Conservation (phyloP, 2,888 invertebrate genomes). For the Tortricodes alternella region DNA sequence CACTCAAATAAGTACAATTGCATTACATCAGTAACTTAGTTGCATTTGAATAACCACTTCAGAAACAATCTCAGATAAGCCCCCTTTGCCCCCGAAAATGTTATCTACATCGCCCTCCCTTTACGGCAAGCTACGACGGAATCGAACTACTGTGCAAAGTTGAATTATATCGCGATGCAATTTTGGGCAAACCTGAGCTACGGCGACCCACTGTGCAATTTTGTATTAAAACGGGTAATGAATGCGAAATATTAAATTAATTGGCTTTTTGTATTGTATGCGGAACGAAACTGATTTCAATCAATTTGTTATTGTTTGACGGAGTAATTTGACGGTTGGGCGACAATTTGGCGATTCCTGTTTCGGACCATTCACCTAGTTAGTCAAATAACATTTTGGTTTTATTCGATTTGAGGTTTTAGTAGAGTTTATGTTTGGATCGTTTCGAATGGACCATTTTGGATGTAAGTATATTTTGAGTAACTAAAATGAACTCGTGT, state of each 20-base stretch:
- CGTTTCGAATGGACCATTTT: not conserved
- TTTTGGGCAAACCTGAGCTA: constrained; percentile 6
- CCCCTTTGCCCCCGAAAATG: constrained; percentile 46
- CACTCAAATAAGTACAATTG: constrained; percentile 28
- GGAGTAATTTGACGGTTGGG: constrained; percentile 54
- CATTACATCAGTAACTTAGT: constrained; percentile 46
- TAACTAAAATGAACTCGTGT: too few relatives aligned
- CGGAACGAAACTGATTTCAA: constrained; percentile 39
- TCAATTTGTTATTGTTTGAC: constrained; percentile 63
- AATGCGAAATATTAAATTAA: constrained; percentile 49
- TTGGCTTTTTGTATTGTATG: constrained; percentile 26
- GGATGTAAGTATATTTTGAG: too few relatives aligned
- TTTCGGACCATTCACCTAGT: constrained; percentile 8
- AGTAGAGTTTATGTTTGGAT: not conserved
- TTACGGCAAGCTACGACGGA: constrained; percentile 26
- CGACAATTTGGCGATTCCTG: constrained; percentile 48
- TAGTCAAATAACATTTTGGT: constrained; percentile 10
- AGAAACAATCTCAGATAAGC: constrained; percentile 68
- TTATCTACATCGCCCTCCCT: constrained; percentile 48
- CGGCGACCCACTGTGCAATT: constrained; percentile 33
- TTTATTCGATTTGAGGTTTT: constrained; percentile 10
- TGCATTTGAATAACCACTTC: constrained; percentile 63
- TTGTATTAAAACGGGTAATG: constrained; percentile 42
- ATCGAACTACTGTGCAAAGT: constrained; percentile 31
- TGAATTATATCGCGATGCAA: constrained; percentile 27